Evolutionary conservation across 2,113 vertebrate genomes (phyloP), one percentile per base, ranked within the genome.

Genomic region (Rhinichthys klamathensis): DNA sequence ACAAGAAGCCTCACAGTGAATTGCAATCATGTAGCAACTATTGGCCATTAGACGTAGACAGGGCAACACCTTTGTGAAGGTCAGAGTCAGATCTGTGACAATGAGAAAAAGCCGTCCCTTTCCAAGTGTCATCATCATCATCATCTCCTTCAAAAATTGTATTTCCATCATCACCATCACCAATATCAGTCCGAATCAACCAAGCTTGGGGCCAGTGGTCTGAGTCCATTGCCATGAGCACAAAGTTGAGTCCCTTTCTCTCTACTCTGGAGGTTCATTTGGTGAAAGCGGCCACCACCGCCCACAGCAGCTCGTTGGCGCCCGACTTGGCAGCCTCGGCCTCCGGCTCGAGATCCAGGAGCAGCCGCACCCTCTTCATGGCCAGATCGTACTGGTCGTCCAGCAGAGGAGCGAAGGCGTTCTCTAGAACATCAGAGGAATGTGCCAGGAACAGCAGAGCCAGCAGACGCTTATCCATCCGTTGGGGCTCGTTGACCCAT

Each of bases 381-480:
- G 96, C 97, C 83, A 99, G 92, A 92, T 99, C 98, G 77, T 99
- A 99, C 93, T 98, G 97, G 91, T 99, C 97, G 6, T 99, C 98
- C 91, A 98, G 91, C 8, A 99, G 97, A 0, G 98, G 98, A 10
- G 97, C 96, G 23, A 99, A 99, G 86, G 98, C 97, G 30, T 99
- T 99, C 94, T 99, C 98, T 44, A 99, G 95, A 25, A 99, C 98
- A 70, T 99, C 98, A 0, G 98, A 99, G 6, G 97, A 97, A 73
- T 99, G 97, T 35, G 98, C 97, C 86, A 99, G 93, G 27, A 99
- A 97, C 88, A 99, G 96, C 0, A 99, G 96, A 30, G 97, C 95
- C 90, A 99, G 94, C 86, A 98, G 84, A 16, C 98, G 97, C 91
- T 96, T 98, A 96, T 99, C 98, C 96, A 99, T 97, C 87, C 97